Conservation (phyloP, 2,888 invertebrate species). For the Linnaemya vulpina region DNA sequence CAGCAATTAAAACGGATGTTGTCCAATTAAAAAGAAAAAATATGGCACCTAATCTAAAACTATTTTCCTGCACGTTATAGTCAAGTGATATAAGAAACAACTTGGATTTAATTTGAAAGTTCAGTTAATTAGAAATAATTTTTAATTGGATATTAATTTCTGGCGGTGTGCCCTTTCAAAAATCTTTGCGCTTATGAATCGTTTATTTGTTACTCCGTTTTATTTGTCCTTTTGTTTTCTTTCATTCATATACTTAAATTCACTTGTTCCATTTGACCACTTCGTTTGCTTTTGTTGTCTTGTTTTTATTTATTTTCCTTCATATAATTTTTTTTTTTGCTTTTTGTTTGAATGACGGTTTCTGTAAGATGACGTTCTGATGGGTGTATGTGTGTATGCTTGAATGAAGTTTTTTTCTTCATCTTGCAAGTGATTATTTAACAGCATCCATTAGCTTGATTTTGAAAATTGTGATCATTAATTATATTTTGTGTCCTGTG, state of each 20-base stretch:
- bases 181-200: conserved; percentile 43
- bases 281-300: conserved; percentile 10
- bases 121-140: not conserved
- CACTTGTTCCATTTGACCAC: conserved; percentile 64
- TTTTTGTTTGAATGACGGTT: conserved; percentile 28
- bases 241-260: conserved; percentile 37
- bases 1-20: not conserved
- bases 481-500: conserved; percentile 70
- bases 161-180: not conserved
- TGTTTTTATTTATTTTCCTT: too few species aligned
- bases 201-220: conserved; percentile 28
- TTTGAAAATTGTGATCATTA: conserved; percentile 71
- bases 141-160: not conserved
- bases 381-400: conserved; percentile 51
- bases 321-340: not conserved
- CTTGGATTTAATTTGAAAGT: too few species aligned
- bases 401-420: conserved; percentile 17
- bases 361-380: conserved; percentile 11
- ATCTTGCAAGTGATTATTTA: conserved; percentile 63
- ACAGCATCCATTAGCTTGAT: conserved; percentile 71
- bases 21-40: too few species aligned
- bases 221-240: not conserved
- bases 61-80: too few species aligned
- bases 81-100: too few species aligned
- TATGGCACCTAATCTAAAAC: too few species aligned